phyloP scores from a whole-genome alignment of 2,797 vertebrate species.

The Gambusia yucatana region DNA sequence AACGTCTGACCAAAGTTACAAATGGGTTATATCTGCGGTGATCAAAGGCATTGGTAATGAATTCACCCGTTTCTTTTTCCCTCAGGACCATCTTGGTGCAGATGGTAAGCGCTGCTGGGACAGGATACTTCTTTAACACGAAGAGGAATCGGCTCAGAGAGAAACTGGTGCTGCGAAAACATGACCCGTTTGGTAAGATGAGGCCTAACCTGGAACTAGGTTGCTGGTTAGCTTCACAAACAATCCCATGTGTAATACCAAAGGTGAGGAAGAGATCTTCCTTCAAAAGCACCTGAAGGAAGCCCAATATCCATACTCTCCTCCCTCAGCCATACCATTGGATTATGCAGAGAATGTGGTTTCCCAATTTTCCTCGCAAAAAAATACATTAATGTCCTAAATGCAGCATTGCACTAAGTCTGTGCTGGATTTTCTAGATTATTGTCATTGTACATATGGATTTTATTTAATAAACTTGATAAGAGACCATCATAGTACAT shows the following conservation, averaged over 20 bases:
- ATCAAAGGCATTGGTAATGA: neutral
- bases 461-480: conserved; percentile 1
- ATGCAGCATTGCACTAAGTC: neutral
- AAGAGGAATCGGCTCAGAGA: conserved; percentile 87
- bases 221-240: neutral
- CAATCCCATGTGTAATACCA: neutral
- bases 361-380: neutral
- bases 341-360: neutral
- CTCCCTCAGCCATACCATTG: neutral
- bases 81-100: conserved; percentile 89
- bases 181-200: conserved; percentile 90
- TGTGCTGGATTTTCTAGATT: neutral
- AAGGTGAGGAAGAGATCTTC: neutral
- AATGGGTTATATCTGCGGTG: neutral
- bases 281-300: neutral
- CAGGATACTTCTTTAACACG: conserved; percentile 88
- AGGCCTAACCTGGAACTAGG: neutral
- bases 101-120: conserved; percentile 93
- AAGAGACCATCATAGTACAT: neutral
- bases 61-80: fast-evolving
- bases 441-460: too few relatives aligned
- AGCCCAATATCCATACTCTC: neutral
- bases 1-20: neutral
- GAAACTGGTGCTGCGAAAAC: conserved; percentile 89
- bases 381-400: neutral